phyloP scores from a whole-genome alignment of 2,797 vertebrate genomes.

The Xyrichtys novacula region DNA sequence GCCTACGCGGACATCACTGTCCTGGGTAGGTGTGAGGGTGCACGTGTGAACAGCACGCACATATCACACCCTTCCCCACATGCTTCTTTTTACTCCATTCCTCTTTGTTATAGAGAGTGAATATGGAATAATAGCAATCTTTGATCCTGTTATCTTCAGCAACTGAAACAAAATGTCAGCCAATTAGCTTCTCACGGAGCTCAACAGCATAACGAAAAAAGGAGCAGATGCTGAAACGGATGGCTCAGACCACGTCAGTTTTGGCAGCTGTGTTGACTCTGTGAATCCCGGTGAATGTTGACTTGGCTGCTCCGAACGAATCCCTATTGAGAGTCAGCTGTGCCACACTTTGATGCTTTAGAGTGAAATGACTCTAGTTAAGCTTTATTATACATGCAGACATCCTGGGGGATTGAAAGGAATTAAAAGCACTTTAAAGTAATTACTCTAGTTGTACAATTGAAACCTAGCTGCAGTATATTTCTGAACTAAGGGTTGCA shows the following conservation, averaged over 20 bases:
- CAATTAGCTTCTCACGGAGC: slow-evolving; percentile 79
- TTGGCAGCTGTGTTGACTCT: slow-evolving; percentile 86
- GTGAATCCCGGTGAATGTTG: slow-evolving; percentile 84
- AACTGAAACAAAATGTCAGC: slow-evolving; percentile 82
- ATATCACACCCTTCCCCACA: slow-evolving; percentile 20
- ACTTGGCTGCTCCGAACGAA: slow-evolving; percentile 80
- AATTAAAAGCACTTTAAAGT: slow-evolving; percentile 85
- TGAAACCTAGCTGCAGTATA: slow-evolving; percentile 76
- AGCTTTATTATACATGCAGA: slow-evolving; percentile 85
- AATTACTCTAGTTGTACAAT: slow-evolving; percentile 83
- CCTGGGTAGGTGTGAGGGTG: slow-evolving; percentile 88
- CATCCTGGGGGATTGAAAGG: slow-evolving; percentile 84
- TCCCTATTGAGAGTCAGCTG: slow-evolving; percentile 85
- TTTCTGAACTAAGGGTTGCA: slow-evolving; percentile 72
- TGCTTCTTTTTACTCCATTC: slow-evolving; percentile 42
- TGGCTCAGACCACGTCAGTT: slow-evolving; percentile 74
- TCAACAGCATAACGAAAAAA: slow-evolving; percentile 76
- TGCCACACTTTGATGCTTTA: slow-evolving; percentile 82
- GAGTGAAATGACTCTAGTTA: slow-evolving; percentile 82
- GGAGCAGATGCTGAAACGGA: slow-evolving; percentile 83
- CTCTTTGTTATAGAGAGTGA: slow-evolving; percentile 43
- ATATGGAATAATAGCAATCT: slow-evolving; percentile 73
- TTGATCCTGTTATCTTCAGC: slow-evolving; percentile 79
- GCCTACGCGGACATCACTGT: slow-evolving; percentile 96
- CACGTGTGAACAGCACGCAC: slow-evolving; percentile 47